Evolutionary conservation across 2,113 vertebrate species (phyloP).

Genomic region (Austrofundulus limnaeus): DNA sequence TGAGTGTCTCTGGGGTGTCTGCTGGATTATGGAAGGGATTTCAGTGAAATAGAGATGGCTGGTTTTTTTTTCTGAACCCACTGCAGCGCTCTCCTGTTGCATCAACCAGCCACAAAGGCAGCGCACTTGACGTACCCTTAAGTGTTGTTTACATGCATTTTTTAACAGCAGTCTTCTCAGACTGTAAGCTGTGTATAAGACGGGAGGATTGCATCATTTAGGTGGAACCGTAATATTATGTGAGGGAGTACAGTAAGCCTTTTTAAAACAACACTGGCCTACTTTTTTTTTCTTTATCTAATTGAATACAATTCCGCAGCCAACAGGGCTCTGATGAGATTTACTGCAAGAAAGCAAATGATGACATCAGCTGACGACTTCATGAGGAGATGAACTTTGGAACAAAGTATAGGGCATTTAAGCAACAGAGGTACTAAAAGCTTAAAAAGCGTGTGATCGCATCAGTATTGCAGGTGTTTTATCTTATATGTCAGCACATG

Average conservation of each 20-base stretch:
- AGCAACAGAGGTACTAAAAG: too few relatives aligned
- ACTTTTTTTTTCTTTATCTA: conserved; percentile 52
- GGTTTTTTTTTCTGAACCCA: conserved; percentile 19
- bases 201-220: conserved; percentile 55
- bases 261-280: conserved; percentile 40
- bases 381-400: neutral
- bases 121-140: conserved; percentile 27
- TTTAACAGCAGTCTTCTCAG: conserved; percentile 32
- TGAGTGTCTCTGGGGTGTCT: conserved; percentile 56
- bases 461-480: too few relatives aligned
- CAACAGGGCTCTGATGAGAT: neutral
- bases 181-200: conserved; percentile 46
- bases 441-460: too few relatives aligned
- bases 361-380: conserved; percentile 7
- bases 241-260: conserved; percentile 12
- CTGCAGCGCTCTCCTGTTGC: conserved; percentile 40
- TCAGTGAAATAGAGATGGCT: conserved; percentile 50
- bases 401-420: neutral
- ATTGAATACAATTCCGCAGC: conserved; percentile 8
- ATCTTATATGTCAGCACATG: too few relatives aligned
- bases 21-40: conserved; percentile 67
- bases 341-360: neutral
- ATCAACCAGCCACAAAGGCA: conserved; percentile 58
- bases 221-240: conserved; percentile 16
- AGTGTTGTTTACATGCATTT: conserved; percentile 61